A percentile compares a stretch with the other conserved stretches of the same genome.
phyloP scores from a whole-genome alignment of 2,888 invertebrate genomes.

The Megastigmus dorsalis region DNA sequence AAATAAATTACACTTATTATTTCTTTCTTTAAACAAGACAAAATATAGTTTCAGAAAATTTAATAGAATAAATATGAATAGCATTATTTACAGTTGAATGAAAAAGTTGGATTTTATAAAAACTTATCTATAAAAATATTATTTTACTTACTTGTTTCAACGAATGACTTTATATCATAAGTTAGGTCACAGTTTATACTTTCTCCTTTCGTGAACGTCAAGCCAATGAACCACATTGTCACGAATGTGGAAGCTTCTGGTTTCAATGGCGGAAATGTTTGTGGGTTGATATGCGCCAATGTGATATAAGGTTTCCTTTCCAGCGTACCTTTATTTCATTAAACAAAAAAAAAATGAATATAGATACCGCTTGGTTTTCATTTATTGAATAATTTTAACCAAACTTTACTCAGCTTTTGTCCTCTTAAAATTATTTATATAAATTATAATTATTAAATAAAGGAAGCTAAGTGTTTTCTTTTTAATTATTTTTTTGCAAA shows the following conservation, averaged over 20 bases:
- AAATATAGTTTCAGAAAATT: not conserved
- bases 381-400: too few species aligned
- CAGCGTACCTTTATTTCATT: conserved; percentile 72
- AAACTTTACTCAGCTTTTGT: not conserved
- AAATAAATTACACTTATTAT: too few species aligned
- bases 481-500: too few species aligned
- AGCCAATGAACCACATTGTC: conserved; percentile 98
- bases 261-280: conserved; percentile 82
- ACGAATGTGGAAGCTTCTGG: conserved; percentile 79
- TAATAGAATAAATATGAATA: not conserved
- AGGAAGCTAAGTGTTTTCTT: too few species aligned
- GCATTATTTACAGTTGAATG: not conserved
- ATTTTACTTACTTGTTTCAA: conserved; percentile 83
- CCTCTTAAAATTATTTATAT: not conserved
- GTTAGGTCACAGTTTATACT: conserved; percentile 95
- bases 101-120: not conserved
- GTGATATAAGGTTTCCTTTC: conserved; percentile 94
- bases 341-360: not conserved
- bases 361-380: not conserved
- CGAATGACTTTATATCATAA: conserved; percentile 92
- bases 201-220: conserved; percentile 91
- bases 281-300: conserved; percentile 96
- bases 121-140: not conserved
- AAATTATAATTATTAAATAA: too few species aligned
- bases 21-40: too few species aligned